Evolutionary conservation across 2,888 invertebrate species (phyloP).

Genomic region (Tipula confusa): DNA sequence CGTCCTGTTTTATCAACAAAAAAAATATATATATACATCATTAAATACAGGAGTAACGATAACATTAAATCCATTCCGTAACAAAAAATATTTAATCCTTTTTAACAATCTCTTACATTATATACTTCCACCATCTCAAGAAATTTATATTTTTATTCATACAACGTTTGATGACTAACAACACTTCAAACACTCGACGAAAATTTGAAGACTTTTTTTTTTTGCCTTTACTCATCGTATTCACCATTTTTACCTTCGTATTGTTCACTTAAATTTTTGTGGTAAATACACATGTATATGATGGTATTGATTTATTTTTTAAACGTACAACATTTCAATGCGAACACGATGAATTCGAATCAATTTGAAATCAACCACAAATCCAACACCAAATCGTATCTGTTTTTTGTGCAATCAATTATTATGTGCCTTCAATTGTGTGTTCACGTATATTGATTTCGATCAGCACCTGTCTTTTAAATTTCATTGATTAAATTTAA

Average conservation of each 20-base stretch:
- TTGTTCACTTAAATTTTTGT: background rate
- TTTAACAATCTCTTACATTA: background rate
- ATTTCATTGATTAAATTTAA: constrained; percentile 14
- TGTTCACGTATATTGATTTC: background rate
- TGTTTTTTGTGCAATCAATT: background rate
- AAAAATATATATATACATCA: background rate
- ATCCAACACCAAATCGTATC: background rate
- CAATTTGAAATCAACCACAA: background rate
- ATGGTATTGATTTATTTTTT: background rate
- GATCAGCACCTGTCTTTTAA: constrained; percentile 15
- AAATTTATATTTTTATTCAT: background rate
- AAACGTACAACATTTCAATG: background rate
- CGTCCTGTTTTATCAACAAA: background rate
- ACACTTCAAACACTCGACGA: background rate
- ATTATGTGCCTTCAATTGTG: background rate
- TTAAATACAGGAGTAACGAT: background rate
- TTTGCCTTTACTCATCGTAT: background rate
- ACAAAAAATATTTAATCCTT: background rate
- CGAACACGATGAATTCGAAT: background rate
- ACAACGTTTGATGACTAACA: constrained; percentile 7
- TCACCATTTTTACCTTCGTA: background rate
- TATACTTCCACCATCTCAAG: background rate
- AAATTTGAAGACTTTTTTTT: background rate
- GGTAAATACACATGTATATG: background rate
- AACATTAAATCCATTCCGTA: background rate